Percentiles rank a stretch among this genome's conserved stretches.
Evolutionary conservation across 1,140 invertebrate genomes (phyloP).

Genomic region (Bombus waltoni): DNA sequence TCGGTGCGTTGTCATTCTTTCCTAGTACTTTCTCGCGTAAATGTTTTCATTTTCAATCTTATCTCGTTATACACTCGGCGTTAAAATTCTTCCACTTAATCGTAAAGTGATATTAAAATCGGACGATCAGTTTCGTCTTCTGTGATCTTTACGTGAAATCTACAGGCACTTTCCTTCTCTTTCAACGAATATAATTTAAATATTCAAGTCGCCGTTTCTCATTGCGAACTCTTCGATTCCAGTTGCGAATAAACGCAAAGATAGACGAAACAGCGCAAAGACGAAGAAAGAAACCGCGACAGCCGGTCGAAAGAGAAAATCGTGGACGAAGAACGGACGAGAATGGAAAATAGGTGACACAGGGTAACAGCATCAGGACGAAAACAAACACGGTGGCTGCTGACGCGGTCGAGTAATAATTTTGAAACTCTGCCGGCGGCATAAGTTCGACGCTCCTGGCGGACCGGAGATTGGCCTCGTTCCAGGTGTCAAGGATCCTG

Average conservation of each 20-base stretch:
- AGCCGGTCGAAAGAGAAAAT: not conserved
- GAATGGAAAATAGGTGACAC: constrained; percentile 41
- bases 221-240: not conserved
- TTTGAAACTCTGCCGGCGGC: constrained; percentile 79
- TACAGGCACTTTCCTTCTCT: not conserved
- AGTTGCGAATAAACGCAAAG: constrained; percentile 2
- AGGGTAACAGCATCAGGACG: constrained; percentile 60
- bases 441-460: constrained; percentile 76
- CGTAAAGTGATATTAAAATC: too few species aligned
- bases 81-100: too few species aligned
- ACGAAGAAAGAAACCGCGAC: not conserved
- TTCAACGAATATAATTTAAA: not conserved
- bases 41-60: too few species aligned
- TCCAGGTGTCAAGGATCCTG: constrained; percentile 80
- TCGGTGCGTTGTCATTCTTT: too few species aligned
- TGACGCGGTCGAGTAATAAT: constrained; percentile 78
- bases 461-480: constrained; percentile 74
- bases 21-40: too few species aligned
- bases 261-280: not conserved
- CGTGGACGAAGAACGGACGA: not conserved
- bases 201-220: not conserved
- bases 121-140: too few species aligned
- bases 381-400: constrained; percentile 80
- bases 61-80: too few species aligned
- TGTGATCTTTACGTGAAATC: too few species aligned